These are phyloP conservation scores for Proterorhinus semilunaris DNA, from an alignment of 2,113 vertebrate genomes.

Conservation along the genomic window DNA sequence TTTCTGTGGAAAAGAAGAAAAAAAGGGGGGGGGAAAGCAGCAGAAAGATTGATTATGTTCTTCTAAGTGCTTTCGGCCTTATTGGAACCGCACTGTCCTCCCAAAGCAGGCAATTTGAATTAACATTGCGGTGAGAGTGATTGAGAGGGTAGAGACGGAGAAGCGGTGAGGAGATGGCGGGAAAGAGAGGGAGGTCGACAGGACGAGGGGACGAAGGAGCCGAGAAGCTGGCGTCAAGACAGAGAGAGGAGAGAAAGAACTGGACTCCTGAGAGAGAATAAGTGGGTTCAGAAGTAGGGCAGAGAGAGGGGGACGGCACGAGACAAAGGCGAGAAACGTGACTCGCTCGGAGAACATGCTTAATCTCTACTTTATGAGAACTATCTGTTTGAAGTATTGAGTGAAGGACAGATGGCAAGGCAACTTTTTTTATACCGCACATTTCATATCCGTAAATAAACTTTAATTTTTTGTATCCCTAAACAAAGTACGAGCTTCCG, in stretches of 20 bases:
- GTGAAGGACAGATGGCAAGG: neutral
- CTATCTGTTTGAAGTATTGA: conserved; percentile 25
- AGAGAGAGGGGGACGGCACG: conserved; percentile 49
- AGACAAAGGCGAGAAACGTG: conserved; percentile 40
- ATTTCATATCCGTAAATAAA: too few species aligned
- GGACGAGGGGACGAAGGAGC: conserved; percentile 34
- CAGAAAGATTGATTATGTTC: conserved; percentile 74
- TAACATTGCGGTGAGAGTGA: conserved; percentile 64
- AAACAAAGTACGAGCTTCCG: too few species aligned
- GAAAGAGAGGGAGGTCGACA: conserved; percentile 41
- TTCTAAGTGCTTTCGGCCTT: conserved; percentile 74
- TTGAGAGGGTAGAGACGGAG: conserved; percentile 35
- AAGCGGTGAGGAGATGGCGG: conserved; percentile 34
- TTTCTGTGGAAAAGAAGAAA: conserved; percentile 49
- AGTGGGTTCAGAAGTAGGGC: conserved; percentile 71
- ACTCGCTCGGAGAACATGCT: conserved; percentile 44
- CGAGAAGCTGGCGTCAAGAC: conserved; percentile 49
- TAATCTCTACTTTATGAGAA: conserved; percentile 43
- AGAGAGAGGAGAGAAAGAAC: conserved; percentile 37
- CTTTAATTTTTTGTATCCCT: too few species aligned
- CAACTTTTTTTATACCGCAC: too few species aligned
- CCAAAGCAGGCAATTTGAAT: conserved; percentile 70
- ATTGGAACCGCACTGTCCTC: conserved; percentile 68
- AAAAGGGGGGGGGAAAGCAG: conserved; percentile 18
- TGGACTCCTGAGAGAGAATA: conserved; percentile 60